Base-by-base conservation (phyloP, 2,888 invertebrate species). In the Calephelis perditalis region DNA sequence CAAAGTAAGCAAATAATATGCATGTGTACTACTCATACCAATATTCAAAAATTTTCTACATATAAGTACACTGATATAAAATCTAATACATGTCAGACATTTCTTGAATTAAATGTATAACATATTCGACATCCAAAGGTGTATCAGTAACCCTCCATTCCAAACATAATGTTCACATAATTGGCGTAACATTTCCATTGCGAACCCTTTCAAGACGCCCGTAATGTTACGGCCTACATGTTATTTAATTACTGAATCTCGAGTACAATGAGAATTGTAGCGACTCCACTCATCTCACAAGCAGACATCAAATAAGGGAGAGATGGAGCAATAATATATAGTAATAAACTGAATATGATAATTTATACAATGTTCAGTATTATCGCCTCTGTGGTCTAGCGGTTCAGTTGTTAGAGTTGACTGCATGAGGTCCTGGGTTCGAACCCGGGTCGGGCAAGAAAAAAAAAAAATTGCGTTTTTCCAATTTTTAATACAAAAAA, bases 231-330 rank as follows among this genome's bases (percentile, higher is more conserved):
- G 78, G 84, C 82, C 84, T 88, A 86, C 86, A 87, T 89, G 86
- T 90, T 89, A 89, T 90, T 90, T 89, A 89, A 90, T 90, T 90
- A 90, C 83, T 78, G 82, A 87, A 87, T 88, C 88, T 84, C 79
- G 83, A 82, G 78, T 75, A 89, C 88, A 87, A 87, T 89, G 84
- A 79, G 83, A 84, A 79, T 84, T 81, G 81, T 81, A 81, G 81
- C 78, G 75, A 81, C 82, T 82, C 81, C 78, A 77, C 77, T 74
- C 73, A 73, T 75, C 61, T 64, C 62, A 52, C 64, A 65, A 63
- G 64, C 63, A 66, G 60, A 67, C 65, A 65, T 66, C 63, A 65
- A 63, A 63, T 63, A 62, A 45, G 54, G 55, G 52, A 55, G 44
- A 52, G 44, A 44, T 9, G 9, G 15, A 36, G 55, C 45, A 35